A percentile compares a stretch with the other conserved stretches of the same genome.
These are phyloP conservation scores for Stomorhina lunata DNA, from an alignment of 2,888 invertebrate genomes.

Conservation along the genomic window DNA sequence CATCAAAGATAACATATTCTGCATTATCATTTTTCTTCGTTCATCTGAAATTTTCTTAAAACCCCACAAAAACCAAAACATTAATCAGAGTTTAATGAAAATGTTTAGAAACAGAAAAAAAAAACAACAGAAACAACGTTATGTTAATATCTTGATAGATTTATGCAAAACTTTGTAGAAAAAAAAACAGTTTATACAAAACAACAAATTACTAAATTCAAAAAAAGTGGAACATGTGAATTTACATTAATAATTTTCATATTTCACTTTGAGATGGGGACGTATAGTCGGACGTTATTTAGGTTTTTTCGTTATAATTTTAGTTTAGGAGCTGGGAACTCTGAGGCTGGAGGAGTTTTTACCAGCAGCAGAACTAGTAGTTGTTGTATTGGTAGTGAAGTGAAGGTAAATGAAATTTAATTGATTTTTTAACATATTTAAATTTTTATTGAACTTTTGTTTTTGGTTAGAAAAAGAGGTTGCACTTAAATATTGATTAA, in stretches of 20 bases:
- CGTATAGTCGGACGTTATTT: too few relatives aligned
- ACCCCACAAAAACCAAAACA: slow-evolving; percentile 28
- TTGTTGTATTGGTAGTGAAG: neutral
- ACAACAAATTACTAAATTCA: slow-evolving; percentile 33
- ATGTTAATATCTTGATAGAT: slow-evolving; percentile 62
- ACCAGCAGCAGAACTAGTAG: too few relatives aligned
- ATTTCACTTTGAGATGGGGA: too few relatives aligned
- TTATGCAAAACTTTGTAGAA: slow-evolving; percentile 38
- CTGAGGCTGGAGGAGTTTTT: too few relatives aligned
- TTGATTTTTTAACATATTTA: slow-evolving; percentile 1
- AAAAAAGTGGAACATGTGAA: slow-evolving; percentile 63
- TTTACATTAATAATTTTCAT: slow-evolving; percentile 12
- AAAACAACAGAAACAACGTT: slow-evolving; percentile 61
- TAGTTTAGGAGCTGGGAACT: neutral
- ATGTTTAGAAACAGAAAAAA: slow-evolving; percentile 62
- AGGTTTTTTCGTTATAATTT: neutral
- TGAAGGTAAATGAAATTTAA: neutral
- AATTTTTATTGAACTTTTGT: neutral
- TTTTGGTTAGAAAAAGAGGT: too few relatives aligned
- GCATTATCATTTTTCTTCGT: neutral
- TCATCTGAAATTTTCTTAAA: neutral
- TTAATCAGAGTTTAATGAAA: slow-evolving; percentile 73
- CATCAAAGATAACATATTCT: slow-evolving; percentile 48
- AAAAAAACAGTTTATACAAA: neutral
- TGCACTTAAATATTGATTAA: too few relatives aligned